phyloP scores from a whole-genome alignment of 1,140 invertebrate species.

The Vanessa tameamea region DNA sequence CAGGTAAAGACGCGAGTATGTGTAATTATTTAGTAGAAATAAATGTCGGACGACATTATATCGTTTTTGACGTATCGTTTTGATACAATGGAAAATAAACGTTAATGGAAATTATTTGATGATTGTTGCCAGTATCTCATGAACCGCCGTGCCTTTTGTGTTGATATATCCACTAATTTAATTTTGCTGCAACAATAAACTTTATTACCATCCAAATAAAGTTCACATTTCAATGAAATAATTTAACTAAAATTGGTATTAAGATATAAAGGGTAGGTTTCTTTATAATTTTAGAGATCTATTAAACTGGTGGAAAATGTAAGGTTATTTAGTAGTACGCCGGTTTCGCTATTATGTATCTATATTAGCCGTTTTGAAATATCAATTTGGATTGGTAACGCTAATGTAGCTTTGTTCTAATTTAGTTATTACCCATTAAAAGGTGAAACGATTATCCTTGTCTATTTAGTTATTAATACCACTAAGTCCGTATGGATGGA shows the following conservation, averaged over 20 bases:
- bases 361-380: conserved; percentile 57
- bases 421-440: conserved; percentile 19
- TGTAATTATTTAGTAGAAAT: neutral
- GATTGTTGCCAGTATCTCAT: conserved; percentile 42
- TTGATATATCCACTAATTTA: conserved; percentile 11
- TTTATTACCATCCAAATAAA: conserved; percentile 5
- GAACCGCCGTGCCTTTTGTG: conserved; percentile 36
- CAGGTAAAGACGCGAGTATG: too few relatives aligned
- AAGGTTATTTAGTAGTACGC: conserved; percentile 69
- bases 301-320: conserved; percentile 43
- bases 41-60: neutral
- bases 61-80: neutral
- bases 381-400: conserved; percentile 48
- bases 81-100: conserved; percentile 21
- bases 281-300: conserved; percentile 25
- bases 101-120: conserved; percentile 58
- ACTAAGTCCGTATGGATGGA: neutral
- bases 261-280: conserved; percentile 11
- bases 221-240: conserved; percentile 1
- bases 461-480: conserved; percentile 7
- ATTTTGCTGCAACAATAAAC: neutral
- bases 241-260: neutral
- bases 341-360: conserved; percentile 57
- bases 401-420: conserved; percentile 21
- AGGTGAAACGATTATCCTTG: conserved; percentile 18